These are phyloP conservation scores for Antigone vipio DNA, from an alignment of 2,113 vertebrate species.

Conservation along the genomic window DNA sequence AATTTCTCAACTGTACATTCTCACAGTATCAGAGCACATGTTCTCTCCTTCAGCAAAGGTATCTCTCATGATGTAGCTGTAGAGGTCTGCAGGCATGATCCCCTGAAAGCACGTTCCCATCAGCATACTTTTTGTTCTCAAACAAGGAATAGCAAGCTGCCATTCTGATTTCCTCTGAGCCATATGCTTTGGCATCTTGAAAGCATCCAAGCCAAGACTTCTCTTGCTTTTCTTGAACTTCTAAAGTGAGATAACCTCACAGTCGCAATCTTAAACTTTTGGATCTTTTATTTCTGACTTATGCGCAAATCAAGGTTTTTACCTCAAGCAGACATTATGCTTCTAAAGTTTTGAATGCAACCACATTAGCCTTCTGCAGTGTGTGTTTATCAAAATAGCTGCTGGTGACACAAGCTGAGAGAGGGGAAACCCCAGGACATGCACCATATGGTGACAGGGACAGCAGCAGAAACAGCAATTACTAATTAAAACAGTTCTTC, in stretches of 20 bases:
- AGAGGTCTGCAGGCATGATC: not conserved
- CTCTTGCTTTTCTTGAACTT: not conserved
- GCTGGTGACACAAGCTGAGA: constrained; percentile 18
- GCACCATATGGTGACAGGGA: constrained; percentile 44
- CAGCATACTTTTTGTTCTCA: not conserved
- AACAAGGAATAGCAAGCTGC: constrained; percentile 24
- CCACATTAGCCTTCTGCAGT: not conserved
- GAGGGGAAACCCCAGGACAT: constrained; percentile 33
- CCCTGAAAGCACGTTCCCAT: not conserved
- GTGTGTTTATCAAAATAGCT: constrained; percentile 15
- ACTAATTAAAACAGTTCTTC: constrained; percentile 11
- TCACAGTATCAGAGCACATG: not conserved
- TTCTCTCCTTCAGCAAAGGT: not conserved
- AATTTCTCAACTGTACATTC: not conserved
- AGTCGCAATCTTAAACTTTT: not conserved
- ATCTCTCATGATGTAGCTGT: not conserved
- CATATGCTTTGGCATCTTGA: constrained; percentile 18
- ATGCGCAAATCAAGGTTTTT: not conserved
- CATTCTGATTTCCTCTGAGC: constrained; percentile 20
- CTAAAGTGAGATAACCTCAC: not conserved
- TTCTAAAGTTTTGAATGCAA: not conserved
- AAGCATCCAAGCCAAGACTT: constrained; percentile 24
- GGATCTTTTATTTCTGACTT: not conserved
- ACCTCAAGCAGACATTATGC: not conserved
- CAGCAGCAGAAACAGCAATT: constrained; percentile 20